Evolutionary conservation across 2,113 vertebrate species (phyloP), one percentile per base, ranked within the genome.

Genomic region (Calidris pugnax): DNA sequence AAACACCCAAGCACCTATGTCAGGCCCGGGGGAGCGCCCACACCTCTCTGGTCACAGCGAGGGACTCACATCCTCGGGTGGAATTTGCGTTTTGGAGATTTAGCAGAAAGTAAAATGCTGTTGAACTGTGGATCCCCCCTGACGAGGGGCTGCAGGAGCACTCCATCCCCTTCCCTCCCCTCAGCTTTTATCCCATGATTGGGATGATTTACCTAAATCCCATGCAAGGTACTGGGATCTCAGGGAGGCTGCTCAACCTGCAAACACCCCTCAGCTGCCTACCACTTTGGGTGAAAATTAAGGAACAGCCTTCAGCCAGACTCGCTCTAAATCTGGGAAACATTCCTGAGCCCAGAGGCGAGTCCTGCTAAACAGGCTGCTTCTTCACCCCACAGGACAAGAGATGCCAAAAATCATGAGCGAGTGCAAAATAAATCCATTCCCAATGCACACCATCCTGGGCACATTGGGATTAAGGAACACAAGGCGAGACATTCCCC

Each of bases 51-150:
- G 33, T 6, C 7, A 2, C 5, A 3, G 41, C 2, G 3, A n/a
- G 14, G 37, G 37, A 12, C 45, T n/a, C 1, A 0, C 8, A 2
- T 8, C 39, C 50, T 21, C 1, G 8, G 50, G 17, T n/a, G 14
- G 27, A 69, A 53, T 10, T 9, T 6, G 16, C 4, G 48, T 57
- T 32, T 5, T 20, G 17, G 22, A 13, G 28, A 32, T 26, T 45
- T 12, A 43, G 27, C 11, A 63, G 72, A 20, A 53, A 78, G 4
- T 6, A 26, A 86, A 41, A 5, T 17, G 8, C 24, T 5, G 2
- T 0, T 9, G 45, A 53, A 18, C 8, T 10, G 12, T 0, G 7
- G 20, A 41, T 20, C 48, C 45, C n/a, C 33, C 18, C 63, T 33
- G 26, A 17, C 4, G 2, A 51, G 75, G 18, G 10, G 17, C 66